Evolutionary conservation across 2,888 invertebrate genomes (phyloP), one percentile per base, ranked within the genome.

Genomic region (Drymonia ruficornis): DNA sequence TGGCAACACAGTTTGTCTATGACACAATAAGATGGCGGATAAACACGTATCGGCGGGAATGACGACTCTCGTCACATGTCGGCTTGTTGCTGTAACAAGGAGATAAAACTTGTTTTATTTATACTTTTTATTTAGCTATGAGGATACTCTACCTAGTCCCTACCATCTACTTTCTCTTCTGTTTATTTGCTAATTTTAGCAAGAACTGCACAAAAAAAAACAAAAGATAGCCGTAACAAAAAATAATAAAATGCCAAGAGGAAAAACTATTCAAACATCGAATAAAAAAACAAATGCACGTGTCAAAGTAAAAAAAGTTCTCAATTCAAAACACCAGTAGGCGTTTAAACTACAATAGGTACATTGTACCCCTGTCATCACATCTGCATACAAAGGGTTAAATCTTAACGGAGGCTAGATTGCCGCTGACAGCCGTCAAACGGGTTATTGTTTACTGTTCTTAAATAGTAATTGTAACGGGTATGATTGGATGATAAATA

Each of bases 31-130:
- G 81, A 86, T 86, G 84, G 83, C 78, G 64, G 76, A 75, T 67
- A 69, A 61, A 78, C 65, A 68, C 63, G 66, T 59, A 62, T 66
- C 55, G 61, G 65, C 71, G 72, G 72, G 76, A 73, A 72, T 65
- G 70, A 70, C 71, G 67, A 61, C 74, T 61, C 66, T 59, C 80
- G 82, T 89, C 87, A 84, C 88, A 89, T 77, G 85, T 87, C 83
- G 83, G 78, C 83, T 84, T 76, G 77, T 78, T 80, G 79, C 89
- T 89, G 86, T 12, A 89, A 89, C 82, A 87, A 84, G 70, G 56
- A 67, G 56, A 62, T 28, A 59, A 61, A 50, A 28, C 23, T 0
- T 15, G 5, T n/a, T 23, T 19, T 29, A 15, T 12, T 2, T 31
- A 31, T 1, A 31, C 0, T 31, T 31, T 11, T 31, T 31, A 31